phyloP scores from a whole-genome alignment of 2,888 invertebrate species.

The Onchidella celtica region DNA sequence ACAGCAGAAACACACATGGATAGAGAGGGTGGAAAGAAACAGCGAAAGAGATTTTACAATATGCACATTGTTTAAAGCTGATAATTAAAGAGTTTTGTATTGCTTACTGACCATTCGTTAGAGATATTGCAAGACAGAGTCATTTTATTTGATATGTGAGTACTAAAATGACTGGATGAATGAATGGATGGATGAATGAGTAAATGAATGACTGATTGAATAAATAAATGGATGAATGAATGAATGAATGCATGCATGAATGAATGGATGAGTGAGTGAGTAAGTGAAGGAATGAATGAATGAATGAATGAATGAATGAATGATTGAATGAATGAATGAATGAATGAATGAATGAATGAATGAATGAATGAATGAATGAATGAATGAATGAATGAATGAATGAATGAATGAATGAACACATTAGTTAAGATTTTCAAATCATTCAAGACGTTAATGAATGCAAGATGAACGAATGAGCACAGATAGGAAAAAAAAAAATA shows the following conservation, averaged over 20 bases:
- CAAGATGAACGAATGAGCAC: neutral
- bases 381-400: constrained; percentile 12
- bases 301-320: constrained; percentile 25
- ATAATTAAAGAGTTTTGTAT: no score
- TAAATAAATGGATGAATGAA: no score
- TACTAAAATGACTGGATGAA: neutral
- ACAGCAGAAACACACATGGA: no score
- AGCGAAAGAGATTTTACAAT: neutral
- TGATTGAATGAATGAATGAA: constrained; percentile 7
- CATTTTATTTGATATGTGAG: neutral
- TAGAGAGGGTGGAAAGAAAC: no score
- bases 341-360: constrained; percentile 6
- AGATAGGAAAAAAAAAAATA: neutral
- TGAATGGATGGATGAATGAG: no score
- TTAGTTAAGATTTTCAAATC: neutral
- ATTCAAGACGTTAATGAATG: constrained; percentile 3
- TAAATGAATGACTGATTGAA: no score
- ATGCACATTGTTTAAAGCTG: neutral
- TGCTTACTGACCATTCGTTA: no score
- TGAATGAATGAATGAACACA: neutral
- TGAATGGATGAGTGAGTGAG: no score
- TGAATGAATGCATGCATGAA: no score
- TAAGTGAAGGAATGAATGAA: no score
- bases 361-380: constrained; percentile 21
- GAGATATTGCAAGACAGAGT: no score